phyloP scores from a whole-genome alignment of 2,797 vertebrate species.

The Atherinosoma microstoma region DNA sequence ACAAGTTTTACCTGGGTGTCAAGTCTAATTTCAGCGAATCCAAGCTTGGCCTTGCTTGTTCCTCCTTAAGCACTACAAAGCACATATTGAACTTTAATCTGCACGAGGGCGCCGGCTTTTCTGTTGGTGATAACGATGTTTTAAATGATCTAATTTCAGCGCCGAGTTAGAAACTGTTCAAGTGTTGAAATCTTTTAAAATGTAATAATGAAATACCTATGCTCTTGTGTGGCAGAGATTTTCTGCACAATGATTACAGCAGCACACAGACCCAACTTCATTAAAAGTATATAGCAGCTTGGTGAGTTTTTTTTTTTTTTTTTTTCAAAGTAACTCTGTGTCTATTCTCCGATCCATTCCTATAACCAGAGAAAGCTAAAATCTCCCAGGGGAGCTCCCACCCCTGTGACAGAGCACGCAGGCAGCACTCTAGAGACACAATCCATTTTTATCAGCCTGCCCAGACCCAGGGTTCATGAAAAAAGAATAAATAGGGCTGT shows the following conservation, averaged over 20 bases:
- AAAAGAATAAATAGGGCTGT: slow-evolving; percentile 63
- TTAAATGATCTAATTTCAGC: slow-evolving; percentile 57
- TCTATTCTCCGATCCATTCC: slow-evolving; percentile 42
- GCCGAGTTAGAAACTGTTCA: slow-evolving; percentile 46
- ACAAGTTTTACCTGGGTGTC: slow-evolving; percentile 28
- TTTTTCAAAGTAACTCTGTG: slow-evolving; percentile 39
- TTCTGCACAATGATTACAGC: slow-evolving; percentile 36
- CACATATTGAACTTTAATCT: slow-evolving; percentile 37
- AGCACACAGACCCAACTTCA: slow-evolving; percentile 37
- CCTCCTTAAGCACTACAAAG: slow-evolving; percentile 5
- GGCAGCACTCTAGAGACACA: slow-evolving; percentile 48
- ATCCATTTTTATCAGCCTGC: slow-evolving; percentile 68
- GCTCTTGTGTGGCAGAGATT: slow-evolving; percentile 23
- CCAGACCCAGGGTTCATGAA: slow-evolving; percentile 51
- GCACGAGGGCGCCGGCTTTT: slow-evolving; percentile 30
- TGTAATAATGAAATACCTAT: slow-evolving; percentile 55
- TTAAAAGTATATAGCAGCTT: slow-evolving; percentile 46
- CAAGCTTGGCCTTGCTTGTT: background rate
- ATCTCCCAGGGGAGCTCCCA: slow-evolving; percentile 43
- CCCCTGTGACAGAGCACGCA: slow-evolving; percentile 41
- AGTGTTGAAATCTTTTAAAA: slow-evolving; percentile 66
- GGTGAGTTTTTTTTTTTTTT: background rate
- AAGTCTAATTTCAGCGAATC: slow-evolving; percentile 21
- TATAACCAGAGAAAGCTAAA: slow-evolving; percentile 45
- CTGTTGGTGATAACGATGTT: slow-evolving; percentile 41